phyloP scores from a whole-genome alignment of 2,797 vertebrate genomes.

The Halcyon leucocephala region DNA sequence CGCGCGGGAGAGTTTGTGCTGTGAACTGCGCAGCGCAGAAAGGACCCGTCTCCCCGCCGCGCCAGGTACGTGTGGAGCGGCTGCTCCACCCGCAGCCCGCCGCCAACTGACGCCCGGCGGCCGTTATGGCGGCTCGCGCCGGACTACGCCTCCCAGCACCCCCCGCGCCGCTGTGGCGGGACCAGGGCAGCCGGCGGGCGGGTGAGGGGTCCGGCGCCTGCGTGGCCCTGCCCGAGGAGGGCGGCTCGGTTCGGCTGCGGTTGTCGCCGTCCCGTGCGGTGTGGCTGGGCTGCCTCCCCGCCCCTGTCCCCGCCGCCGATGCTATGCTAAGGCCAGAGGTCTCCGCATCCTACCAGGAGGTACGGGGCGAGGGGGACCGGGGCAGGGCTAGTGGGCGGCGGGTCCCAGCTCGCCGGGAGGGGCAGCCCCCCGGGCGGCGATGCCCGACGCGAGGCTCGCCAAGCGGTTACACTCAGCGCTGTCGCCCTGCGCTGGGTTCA shows the following conservation, averaged over 20 bases:
- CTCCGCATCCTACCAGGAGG: conserved; percentile 87
- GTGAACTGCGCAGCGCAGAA: rapidly evolving
- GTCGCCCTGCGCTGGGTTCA: neutral
- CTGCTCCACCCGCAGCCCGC: rapidly evolving
- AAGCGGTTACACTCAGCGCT: rapidly evolving
- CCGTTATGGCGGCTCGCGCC: neutral
- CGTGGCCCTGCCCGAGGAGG: neutral
- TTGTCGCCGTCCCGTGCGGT: neutral
- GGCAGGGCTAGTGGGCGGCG: neutral
- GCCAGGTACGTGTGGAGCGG: too few relatives aligned
- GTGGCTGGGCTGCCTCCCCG: neutral
- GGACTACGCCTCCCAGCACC: neutral
- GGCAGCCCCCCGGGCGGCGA: neutral
- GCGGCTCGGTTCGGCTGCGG: neutral
- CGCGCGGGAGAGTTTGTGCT: rapidly evolving
- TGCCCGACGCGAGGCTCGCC: neutral
- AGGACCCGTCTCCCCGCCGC: rapidly evolving
- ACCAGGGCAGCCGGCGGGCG: neutral
- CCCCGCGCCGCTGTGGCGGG: neutral
- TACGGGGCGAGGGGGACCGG: conserved; percentile 26
- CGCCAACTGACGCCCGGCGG: neutral
- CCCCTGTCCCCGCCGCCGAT: neutral
- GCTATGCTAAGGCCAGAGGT: conserved; percentile 84
- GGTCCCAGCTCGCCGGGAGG: neutral
- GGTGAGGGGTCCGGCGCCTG: neutral